Evolutionary conservation across 2,797 vertebrate genomes (phyloP), one percentile per base, ranked within the genome.

Genomic region (Acanthopagrus latus): DNA sequence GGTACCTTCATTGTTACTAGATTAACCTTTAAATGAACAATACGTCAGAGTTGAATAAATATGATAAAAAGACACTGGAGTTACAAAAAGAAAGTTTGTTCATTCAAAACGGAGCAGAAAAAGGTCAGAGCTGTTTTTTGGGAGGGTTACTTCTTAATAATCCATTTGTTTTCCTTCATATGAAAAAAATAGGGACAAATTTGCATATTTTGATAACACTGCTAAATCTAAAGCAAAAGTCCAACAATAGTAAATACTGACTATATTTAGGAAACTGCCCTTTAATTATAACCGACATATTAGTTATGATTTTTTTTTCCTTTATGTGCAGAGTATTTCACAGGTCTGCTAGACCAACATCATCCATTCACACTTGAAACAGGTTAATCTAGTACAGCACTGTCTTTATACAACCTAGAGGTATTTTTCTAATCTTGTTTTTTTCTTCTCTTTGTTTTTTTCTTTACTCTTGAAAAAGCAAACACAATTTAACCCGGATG

Each of bases 41-140:
- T 81, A 91, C 87, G 56, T 89, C 65, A 57, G 86, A 92, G 82
- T 88, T 93, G 90, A 94, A 95, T 95, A 95, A 95, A 95, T 94
- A 95, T 87, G 88, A 90, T 90, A 92, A 93, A 95, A 93, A 89
- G 84, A 93, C 87, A 90, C 79, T 72, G 90, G 77, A 91, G 89
- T 92, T 93, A 94, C 86, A 95, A 94, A 94, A 94, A 27, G 82
- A 92, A 93, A 86, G 48, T 58, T 82, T 86, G 67, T 80, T 88
- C 83, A 84, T 89, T 91, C 64, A 89, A 90, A 93, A 91, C 65
- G 7, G 75, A 91, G 91, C 86, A 91, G 85, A 92, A 90, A 84
- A 87, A 92, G 78, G 87, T 68, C 60, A 87, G 79, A 87, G 80
- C 66, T 89, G 71, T 86, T 91, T 87, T 91, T 85, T 58, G 38